Base-by-base conservation (phyloP, 2,888 invertebrate species). In the Cosmia pyralina region DNA sequence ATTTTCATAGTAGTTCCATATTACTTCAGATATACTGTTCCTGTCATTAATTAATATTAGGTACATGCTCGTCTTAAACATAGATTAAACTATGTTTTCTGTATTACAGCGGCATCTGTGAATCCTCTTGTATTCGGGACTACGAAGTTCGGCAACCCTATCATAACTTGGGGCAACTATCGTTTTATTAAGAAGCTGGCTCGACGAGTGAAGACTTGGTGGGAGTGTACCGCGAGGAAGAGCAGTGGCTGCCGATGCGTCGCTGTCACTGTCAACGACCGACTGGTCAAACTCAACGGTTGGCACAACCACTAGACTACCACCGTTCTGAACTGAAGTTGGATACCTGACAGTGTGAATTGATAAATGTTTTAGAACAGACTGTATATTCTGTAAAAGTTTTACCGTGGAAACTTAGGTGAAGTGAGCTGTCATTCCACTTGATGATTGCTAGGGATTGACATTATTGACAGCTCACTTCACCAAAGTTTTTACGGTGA, bases 171-270 rank as follows among this genome's bases (percentile, higher is more conserved):
- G 95, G 95, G 95, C n/a, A 93, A 92, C 62, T 94, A 95, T 78
- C 90, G 94, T 52, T 95, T 95, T 70, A 90, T 91, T 22, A 95
- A 94, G 86, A 95, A 95, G 83, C 78, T 95, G 75, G 84, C 88
- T 11, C 89, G 95, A 0, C 89, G 91, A 19, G 72, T 88, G 48
- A 95, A 95, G 87, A 94, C 94, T 28, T 95, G 95, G 94, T 95
- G 95, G 95, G 95, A 95, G 86, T 95, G 95, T 63, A 91, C 91
- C 0, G 91, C 92, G 2, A 91, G 94, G 81, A 95, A 94, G 90
- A 90, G 83, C 17, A 82, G 78, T 19, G 91, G 92, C 0, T 96
- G 95, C 81, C 90, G 92, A 4, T 95, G 95, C 75, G 89, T 94
- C 8, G 93, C 93, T 8, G 94, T 94, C 73, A 95, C 95, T 8